Base-by-base conservation (phyloP, 1,140 invertebrate species). In the Tyrophagus putrescentiae region DNA sequence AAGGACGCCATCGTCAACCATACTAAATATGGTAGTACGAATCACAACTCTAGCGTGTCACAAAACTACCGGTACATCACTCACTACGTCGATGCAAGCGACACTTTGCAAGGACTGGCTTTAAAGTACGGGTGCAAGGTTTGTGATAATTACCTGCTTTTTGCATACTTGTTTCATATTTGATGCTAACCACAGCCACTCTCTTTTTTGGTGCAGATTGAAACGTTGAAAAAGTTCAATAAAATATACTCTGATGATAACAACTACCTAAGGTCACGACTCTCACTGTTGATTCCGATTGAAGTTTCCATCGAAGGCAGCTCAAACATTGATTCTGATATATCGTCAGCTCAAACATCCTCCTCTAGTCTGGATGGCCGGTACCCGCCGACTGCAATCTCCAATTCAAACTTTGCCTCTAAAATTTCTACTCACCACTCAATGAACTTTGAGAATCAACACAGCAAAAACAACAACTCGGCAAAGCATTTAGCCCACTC, bases 71-170 rank as follows among this genome's bases (percentile, higher is more conserved):
- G 79, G 65, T 80, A 82, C 66, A 76, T 91, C 57, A 85, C 87
- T 71, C 87, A 92, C 71, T 76, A 75, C 41, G 80, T 94, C 60
- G 72, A 78, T 27, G 79, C 83, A 69, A 80, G 78, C n/a, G 89
- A 94, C 71, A 93, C 89, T 16, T 74, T 94, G 60, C 86, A 90
- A 77, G 88, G 89, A 66, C 83, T 94, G 64, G 86, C 88, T 21
- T 76, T 93, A 28, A 90, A 87, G 78, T 92, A 92, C 76, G 84
- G 85, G 69, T 84, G 87, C 65, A 88, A 87, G 70, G 88, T 92
- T 78, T 79, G 82, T 80, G 16, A 31, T 44, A 6, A 59, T 45
- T n/a, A n/a, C 7, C 31, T n/a, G 31, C 31, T 44, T 59, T 28
- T 4, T 59, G 50, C 44, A 45, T 65, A 32, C 28, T 60, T n/a